Conservation (phyloP, 2,888 invertebrate species). For the Morpho deidamia region DNA sequence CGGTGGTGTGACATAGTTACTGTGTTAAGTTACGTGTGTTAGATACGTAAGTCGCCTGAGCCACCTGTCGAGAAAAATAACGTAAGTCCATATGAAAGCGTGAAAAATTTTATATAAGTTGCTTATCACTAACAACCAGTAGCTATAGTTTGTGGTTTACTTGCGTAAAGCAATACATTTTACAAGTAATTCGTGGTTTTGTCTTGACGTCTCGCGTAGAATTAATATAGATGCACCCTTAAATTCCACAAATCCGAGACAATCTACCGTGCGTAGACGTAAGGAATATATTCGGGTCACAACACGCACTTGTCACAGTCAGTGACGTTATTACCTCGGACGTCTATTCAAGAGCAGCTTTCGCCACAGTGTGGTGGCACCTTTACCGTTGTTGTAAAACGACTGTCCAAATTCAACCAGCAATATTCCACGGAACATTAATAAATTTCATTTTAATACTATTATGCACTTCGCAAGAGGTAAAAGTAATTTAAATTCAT, state of each 20-base stretch:
- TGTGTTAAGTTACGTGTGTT: too few relatives aligned
- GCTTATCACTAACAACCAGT: too few relatives aligned
- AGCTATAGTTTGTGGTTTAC: too few relatives aligned
- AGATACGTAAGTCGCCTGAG: too few relatives aligned
- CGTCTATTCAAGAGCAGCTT: background rate
- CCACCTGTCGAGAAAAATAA: too few relatives aligned
- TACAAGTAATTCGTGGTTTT: too few relatives aligned
- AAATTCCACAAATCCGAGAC: background rate
- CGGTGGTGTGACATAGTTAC: too few relatives aligned
- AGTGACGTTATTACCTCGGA: background rate
- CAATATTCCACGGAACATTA: constrained; percentile 32
- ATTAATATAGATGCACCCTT: background rate
- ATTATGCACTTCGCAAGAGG: constrained; percentile 71
- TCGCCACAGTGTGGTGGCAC: background rate
- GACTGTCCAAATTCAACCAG: background rate
- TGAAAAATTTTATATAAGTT: too few relatives aligned
- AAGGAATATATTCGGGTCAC: background rate
- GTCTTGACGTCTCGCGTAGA: too few relatives aligned
- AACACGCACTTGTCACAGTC: background rate
- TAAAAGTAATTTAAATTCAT: constrained; percentile 72
- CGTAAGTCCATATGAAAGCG: too few relatives aligned
- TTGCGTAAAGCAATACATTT: too few relatives aligned
- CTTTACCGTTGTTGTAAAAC: background rate
- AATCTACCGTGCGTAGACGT: background rate
- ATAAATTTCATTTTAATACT: constrained; percentile 62